These are phyloP conservation scores for Embidobia sp. DNA, from an alignment of 2,888 invertebrate species.

Conservation along the genomic window DNA sequence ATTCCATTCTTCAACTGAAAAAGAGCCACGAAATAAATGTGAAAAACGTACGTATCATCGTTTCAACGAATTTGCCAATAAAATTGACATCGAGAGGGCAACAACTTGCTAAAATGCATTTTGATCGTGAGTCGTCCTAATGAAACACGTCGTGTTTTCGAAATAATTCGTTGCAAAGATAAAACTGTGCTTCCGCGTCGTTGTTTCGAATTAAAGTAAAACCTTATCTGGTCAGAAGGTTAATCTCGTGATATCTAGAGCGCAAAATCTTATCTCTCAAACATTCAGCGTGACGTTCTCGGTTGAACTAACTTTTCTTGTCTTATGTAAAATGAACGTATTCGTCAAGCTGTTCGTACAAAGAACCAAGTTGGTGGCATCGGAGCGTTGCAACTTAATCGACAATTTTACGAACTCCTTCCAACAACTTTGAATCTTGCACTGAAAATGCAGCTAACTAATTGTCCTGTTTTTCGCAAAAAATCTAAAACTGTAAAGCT, in stretches of 20 bases:
- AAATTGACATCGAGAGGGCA: not conserved
- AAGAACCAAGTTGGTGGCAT: slow-evolving; percentile 6
- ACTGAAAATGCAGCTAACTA: too few species aligned
- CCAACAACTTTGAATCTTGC: not conserved
- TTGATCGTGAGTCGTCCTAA: slow-evolving; percentile 28
- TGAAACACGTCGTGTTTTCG: slow-evolving; percentile 23
- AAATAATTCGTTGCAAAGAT: slow-evolving; percentile 50
- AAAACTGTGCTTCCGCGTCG: slow-evolving; percentile 36
- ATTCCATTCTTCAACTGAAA: too few species aligned
- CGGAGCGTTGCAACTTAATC: slow-evolving; percentile 21
- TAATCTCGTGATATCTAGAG: slow-evolving; percentile 64
- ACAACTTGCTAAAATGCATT: slow-evolving; percentile 6
- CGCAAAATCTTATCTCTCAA: slow-evolving; percentile 59
- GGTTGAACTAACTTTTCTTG: slow-evolving; percentile 46
- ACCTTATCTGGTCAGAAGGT: slow-evolving; percentile 65
- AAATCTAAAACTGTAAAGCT: too few species aligned
- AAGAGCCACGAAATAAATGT: too few species aligned
- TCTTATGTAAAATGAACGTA: slow-evolving; percentile 53
- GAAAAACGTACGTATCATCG: too few species aligned
- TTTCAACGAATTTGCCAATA: too few species aligned
- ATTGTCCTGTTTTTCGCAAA: too few species aligned
- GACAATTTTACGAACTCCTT: slow-evolving; percentile 10
- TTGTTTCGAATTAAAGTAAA: slow-evolving; percentile 52
- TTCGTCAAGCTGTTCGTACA: slow-evolving; percentile 33
- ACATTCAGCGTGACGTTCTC: slow-evolving; percentile 48